Base-by-base conservation (phyloP, 2,888 invertebrate species). In the Chrysolina americana region DNA sequence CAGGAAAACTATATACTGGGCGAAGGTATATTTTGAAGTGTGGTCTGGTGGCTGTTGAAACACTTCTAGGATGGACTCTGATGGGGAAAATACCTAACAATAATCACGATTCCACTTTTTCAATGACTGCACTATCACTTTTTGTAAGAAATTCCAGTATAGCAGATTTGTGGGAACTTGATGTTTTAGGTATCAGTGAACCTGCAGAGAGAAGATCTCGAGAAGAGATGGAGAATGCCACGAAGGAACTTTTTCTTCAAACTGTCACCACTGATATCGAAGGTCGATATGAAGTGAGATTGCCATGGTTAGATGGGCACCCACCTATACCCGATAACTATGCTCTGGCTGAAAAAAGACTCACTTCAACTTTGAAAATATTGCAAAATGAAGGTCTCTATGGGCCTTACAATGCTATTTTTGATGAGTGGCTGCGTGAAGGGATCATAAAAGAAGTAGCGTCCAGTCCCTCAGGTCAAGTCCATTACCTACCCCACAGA, bases 231-330 rank as follows among this genome's bases (percentile, higher is more conserved):
- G n/a, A n/a, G n/a, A n/a, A n/a, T n/a, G n/a, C n/a, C n/a, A n/a
- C n/a, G n/a, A n/a, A n/a, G n/a, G n/a, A n/a, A n/a, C n/a, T n/a
- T n/a, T n/a, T n/a, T n/a, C n/a, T n/a, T n/a, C n/a, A n/a, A n/a
- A n/a, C n/a, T n/a, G n/a, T n/a, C n/a, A n/a, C n/a, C n/a, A n/a
- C n/a, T n/a, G n/a, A n/a, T n/a, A n/a, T n/a, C 23, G 71, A 71
- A 5, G 73, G 77, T 10, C 23, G 77, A 11, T 80, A 79, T 74
- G 79, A 78, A 48, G 72, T 79, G 8, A 50, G 65, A 11, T 64
- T 78, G 11, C 73, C 78, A n/a, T 78, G 78, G 78, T 13, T 73
- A 13, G 76, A 76, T 8, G 75, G 70, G 2, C 78, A 76, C 28
- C 74, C 76, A 19, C 68, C 76, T 3, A 47, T 78, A 3, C 69